Evolutionary conservation across 2,113 vertebrate genomes (phyloP).

Genomic region (Galeopterus variegatus): DNA sequence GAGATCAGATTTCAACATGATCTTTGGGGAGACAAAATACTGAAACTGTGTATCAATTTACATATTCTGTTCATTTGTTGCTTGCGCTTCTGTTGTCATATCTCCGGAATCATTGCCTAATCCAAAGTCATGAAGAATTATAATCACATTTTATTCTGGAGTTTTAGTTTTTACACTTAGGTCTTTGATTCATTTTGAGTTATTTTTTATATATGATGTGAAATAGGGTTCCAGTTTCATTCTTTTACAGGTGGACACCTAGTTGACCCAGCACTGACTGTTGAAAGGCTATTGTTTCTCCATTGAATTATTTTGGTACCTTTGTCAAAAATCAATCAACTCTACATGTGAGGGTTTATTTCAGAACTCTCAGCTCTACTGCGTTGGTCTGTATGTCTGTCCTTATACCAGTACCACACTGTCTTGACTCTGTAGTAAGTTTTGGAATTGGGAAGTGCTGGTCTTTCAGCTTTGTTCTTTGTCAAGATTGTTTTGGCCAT

Average conservation of each 20-base stretch:
- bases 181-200: constrained; percentile 2
- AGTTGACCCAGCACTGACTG: background rate
- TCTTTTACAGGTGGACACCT: background rate
- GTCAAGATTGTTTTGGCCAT: too few relatives aligned
- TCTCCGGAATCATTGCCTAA: background rate
- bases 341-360: background rate
- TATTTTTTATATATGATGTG: constrained; percentile 9
- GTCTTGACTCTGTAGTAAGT: too few relatives aligned
- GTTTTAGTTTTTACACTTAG: background rate
- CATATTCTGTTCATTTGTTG: background rate
- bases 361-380: too few relatives aligned
- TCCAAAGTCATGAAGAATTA: background rate
- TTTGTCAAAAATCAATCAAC: background rate
- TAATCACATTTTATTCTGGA: background rate
- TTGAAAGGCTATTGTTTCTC: background rate
- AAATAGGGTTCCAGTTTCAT: background rate
- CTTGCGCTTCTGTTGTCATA: background rate
- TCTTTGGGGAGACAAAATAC: too few relatives aligned
- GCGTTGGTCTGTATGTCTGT: too few relatives aligned
- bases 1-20: too few relatives aligned
- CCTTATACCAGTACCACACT: too few relatives aligned
- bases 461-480: too few relatives aligned
- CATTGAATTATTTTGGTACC: background rate
- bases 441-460: too few relatives aligned
- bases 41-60: too few relatives aligned